Evolutionary conservation across 2,888 invertebrate genomes (phyloP).

Genomic region (Pachycephus smyrnensis): DNA sequence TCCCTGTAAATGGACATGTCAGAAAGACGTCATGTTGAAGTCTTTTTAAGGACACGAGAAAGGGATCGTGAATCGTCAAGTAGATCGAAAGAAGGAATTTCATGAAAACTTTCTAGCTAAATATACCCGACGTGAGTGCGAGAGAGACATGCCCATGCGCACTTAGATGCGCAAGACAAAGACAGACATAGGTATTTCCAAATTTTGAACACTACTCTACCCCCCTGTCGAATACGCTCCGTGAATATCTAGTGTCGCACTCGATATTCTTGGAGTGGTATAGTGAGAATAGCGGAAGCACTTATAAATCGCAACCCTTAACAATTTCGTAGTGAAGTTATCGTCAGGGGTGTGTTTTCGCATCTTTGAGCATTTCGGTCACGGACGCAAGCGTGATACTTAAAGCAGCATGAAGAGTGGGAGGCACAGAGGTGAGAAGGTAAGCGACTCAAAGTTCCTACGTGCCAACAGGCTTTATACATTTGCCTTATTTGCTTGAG

Average conservation of each 20-base stretch:
- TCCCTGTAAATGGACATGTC: too few species aligned
- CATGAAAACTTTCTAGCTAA: too few species aligned
- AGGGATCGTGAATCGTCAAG: too few species aligned
- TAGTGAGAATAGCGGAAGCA: not conserved
- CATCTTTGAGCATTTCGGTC: not conserved
- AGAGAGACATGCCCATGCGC: too few species aligned
- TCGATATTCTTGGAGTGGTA: not conserved
- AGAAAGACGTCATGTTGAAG: too few species aligned
- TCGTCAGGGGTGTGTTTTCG: not conserved
- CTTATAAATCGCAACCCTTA: not conserved
- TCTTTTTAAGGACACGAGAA: too few species aligned
- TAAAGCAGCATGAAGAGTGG: not conserved
- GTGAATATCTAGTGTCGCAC: not conserved
- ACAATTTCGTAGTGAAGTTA: not conserved
- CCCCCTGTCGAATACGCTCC: not conserved
- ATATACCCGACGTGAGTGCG: too few species aligned
- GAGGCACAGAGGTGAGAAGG: not conserved
- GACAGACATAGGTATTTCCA: too few species aligned
- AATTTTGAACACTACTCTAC: too few species aligned
- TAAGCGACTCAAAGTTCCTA: not conserved
- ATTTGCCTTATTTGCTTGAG: not conserved
- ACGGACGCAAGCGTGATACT: not conserved
- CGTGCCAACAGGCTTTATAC: not conserved
- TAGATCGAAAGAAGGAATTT: too few species aligned
- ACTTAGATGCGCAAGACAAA: too few species aligned